A percentile compares a stretch with the other conserved stretches of the same genome.
Conservation (phyloP, 2,888 invertebrate species). For the Hydraecia micacea region DNA sequence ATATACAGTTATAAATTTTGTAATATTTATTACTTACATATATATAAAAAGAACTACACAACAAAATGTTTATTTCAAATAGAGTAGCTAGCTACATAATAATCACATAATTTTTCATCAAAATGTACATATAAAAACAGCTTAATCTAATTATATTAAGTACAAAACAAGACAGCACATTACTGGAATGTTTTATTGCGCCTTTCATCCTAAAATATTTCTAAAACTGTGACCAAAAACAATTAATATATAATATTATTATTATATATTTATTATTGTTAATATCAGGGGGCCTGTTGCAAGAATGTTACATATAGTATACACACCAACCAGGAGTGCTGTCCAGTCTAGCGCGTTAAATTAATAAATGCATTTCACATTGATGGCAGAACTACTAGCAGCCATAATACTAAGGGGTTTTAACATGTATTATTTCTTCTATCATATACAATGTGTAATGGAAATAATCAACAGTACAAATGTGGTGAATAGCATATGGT, state of each 20-base stretch:
- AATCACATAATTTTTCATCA: constrained; percentile 83
- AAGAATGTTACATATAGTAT: constrained; percentile 31
- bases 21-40: constrained; percentile 81
- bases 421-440: constrained; percentile 33
- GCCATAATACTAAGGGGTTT: constrained; percentile 53
- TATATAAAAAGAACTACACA: constrained; percentile 81
- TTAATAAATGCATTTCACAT: constrained; percentile 84
- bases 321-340: constrained; percentile 78
- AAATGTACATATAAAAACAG: constrained; percentile 87
- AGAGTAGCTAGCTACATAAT: constrained; percentile 75
- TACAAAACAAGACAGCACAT: constrained; percentile 88
- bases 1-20: constrained; percentile 68
- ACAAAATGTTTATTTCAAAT: constrained; percentile 75
- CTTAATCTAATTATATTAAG: constrained; percentile 80
- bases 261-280: constrained; percentile 30
- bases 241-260: constrained; percentile 49
- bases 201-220: constrained; percentile 59
- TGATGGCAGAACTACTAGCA: constrained; percentile 66
- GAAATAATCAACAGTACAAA: constrained; percentile 15
- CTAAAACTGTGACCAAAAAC: constrained; percentile 70
- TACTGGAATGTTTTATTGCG: constrained; percentile 85
- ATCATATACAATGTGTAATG: constrained; percentile 18
- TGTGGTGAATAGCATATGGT: neutral
- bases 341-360: constrained; percentile 79
- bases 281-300: constrained; percentile 36